Evolutionary conservation across 2,888 invertebrate species (phyloP), one percentile per base, ranked within the genome.

Genomic region (Netelia fuscicornis): DNA sequence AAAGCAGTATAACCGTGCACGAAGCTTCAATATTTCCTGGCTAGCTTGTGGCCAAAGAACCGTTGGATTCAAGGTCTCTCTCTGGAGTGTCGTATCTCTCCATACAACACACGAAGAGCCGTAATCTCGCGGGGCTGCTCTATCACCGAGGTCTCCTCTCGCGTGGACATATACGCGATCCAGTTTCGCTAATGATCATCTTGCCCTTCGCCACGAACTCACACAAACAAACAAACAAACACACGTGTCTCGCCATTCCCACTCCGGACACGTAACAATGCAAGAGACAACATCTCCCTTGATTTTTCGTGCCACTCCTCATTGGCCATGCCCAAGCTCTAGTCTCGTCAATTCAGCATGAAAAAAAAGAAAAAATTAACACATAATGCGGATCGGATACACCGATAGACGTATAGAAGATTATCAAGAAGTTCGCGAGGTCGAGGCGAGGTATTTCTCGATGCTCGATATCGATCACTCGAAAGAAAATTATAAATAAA

Each of bases 11-110:
- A 70, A 60, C 65, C 37, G 71, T 37, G 68, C 60, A 13, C 11
- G 52, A 37, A 78, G 60, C 81, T 78, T 60, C 70, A 75, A 81
- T 81, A 84, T 84, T 84, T 84, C 84, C 83, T 79, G 83, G 44
- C 84, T 81, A 77, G 77, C 81, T 79, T 20, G 80, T 81, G 78
- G 81, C 78, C 70, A 65, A 84, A 81, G 84, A 84, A 84, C 84
- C 84, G 84, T 84, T 84, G 81, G 70, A 81, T 81, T 81, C 81
- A 84, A 84, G 84, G 84, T 81, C 84, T 75, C 84, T 68, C 9
- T 56, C 20, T 56, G 17, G 25, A n/a, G 60, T 30, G 23, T 42
- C 30, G 30, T 30, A 30, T 30, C 30, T 30, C 30, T 30, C 5
- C 30, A 5, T 30, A 30, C 30, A 30, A 48, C 13, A 48, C 13